phyloP scores from a whole-genome alignment of 2,888 invertebrate genomes.

The Eurytoma adleriae region DNA sequence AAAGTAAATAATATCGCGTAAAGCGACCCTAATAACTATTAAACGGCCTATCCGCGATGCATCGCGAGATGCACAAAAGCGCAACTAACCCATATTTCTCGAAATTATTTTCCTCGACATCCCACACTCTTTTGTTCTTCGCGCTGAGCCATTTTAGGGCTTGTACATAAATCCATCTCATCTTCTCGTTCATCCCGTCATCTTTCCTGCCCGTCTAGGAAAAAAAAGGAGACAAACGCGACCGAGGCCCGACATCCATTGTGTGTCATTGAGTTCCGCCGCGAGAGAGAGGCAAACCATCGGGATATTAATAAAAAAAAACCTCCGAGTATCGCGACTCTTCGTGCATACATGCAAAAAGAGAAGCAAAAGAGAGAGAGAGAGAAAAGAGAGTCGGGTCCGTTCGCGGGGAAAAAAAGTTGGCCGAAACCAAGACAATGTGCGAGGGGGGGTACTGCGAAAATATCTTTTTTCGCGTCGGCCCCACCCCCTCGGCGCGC shows the following conservation, averaged over 20 bases:
- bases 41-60: too few species aligned
- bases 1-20: too few species aligned
- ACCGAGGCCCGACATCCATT: conserved; percentile 14
- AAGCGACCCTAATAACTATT: too few species aligned
- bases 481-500: not conserved
- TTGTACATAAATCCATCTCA: conserved; percentile 33
- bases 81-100: conserved; percentile 22
- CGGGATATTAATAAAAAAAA: conserved; percentile 32
- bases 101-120: not conserved
- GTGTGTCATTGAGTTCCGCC: conserved; percentile 20
- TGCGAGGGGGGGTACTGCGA: not conserved
- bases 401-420: not conserved
- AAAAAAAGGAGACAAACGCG: not conserved
- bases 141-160: conserved; percentile 4
- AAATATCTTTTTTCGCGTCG: conserved; percentile 1
- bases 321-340: not conserved
- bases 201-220: not conserved
- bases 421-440: not conserved
- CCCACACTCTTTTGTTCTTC: conserved; percentile 4
- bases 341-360: not conserved
- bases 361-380: not conserved
- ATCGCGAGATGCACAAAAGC: too few species aligned
- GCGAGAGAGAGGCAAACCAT: not conserved
- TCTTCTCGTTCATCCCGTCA: conserved; percentile 13
- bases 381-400: not conserved